Percentiles rank a stretch among this genome's conserved stretches.
These are phyloP conservation scores for Elysia crispata DNA, from an alignment of 2,888 invertebrate species.

Conservation along the genomic window DNA sequence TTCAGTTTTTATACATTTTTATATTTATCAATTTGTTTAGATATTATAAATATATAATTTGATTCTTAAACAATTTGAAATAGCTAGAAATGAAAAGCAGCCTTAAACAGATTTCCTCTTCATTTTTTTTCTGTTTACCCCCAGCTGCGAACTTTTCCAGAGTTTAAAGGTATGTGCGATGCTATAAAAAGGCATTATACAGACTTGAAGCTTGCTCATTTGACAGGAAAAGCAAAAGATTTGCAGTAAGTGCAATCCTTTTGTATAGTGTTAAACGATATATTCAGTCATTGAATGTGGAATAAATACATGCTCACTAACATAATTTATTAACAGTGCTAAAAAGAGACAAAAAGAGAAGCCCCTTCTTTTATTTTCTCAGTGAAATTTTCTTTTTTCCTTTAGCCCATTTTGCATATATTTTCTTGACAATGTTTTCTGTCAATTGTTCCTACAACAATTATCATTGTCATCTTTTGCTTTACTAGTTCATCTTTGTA, in stretches of 20 bases:
- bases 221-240: constrained; percentile 71
- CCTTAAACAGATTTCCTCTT: not conserved
- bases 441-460: too few species aligned
- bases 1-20: not conserved
- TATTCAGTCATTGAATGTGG: not conserved
- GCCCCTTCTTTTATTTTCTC: too few species aligned
- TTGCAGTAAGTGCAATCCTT: constrained; percentile 62
- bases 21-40: not conserved
- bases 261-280: not conserved
- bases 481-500: too few species aligned
- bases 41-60: not conserved
- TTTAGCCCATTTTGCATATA: too few species aligned
- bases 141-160: constrained; percentile 64
- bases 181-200: constrained; percentile 70
- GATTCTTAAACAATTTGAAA: too few species aligned
- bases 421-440: too few species aligned
- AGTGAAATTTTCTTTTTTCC: too few species aligned
- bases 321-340: too few species aligned
- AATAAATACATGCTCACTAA: not conserved
- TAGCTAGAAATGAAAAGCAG: too few species aligned
- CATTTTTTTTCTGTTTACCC: constrained; percentile 26
- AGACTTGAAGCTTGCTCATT: constrained; percentile 68
- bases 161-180: constrained; percentile 68
- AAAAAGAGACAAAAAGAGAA: too few species aligned
- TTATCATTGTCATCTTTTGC: too few species aligned